Evolutionary conservation across 2,888 invertebrate genomes (phyloP), one percentile per base, ranked within the genome.

Genomic region (Pteria penguin): DNA sequence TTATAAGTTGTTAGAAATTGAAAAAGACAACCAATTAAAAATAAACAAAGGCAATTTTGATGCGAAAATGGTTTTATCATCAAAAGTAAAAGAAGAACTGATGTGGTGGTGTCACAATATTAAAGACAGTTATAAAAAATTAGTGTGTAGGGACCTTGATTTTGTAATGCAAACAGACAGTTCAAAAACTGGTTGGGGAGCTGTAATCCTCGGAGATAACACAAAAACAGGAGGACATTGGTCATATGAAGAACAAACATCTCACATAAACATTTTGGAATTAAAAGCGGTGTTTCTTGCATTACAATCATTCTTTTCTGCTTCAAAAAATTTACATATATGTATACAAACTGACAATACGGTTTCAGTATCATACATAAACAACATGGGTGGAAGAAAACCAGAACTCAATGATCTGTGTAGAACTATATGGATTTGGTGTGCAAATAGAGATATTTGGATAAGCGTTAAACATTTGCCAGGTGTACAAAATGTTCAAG

Each of bases 1-100:
- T 60, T 73, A 72, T n/a, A 75, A 69, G 58, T 24, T 66, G 22
- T 29, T 80, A 22, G 76, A 79, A 69, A 62, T 58, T 26, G 65
- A 74, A 4, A 76, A 74, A 66, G 67, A 67, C 36, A 18, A 70
- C 24, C 55, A 27, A 11, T 52, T 80, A 11, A 61, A 60, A 67
- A 8, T 27, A 18, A n/a, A n/a, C 2, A 18, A 55, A 14, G 70
- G 75, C 8, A 33, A 75, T 58, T 71, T 58, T 70, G 73, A 77
- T 33, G 24, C 54, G 29, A 58, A 31, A 3, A 68, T 72, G 8
- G 8, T 24, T 8, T 32, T 72, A 3, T 22, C 62, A n/a, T 22
- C 18, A 4, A 31, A 52, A 26, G 18, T 26, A 14, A 45, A 27
- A 22, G 14, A 26, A 26, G 33, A 33, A 2, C 27, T 74, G 18